Base-by-base conservation (phyloP, 2,888 invertebrate genomes). In the Limulus polyphemus region DNA sequence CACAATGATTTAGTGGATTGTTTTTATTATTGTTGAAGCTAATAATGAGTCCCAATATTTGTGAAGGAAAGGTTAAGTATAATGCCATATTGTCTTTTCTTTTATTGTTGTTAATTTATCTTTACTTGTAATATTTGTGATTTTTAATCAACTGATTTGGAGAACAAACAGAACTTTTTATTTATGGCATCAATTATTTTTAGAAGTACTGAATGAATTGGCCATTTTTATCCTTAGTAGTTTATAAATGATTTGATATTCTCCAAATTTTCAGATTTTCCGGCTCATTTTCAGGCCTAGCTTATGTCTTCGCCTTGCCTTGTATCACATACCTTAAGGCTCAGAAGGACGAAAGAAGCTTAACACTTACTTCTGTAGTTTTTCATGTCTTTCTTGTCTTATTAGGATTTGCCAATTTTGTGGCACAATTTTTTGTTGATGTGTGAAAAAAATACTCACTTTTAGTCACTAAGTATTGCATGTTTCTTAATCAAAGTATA, bases 281-380 rank as follows among this genome's bases (percentile, higher is more conserved):
- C 0, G 93, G 93, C 55, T 89, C 92, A 0, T 78, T 91, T 17
- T 89, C 90, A 72, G 93, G 93, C 0, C 78, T 92, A 59, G 84
- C 90, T 0, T 91, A 91, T 75, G 83, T 93, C 11, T 93, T 93
- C 77, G 83, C 89, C 0, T 78, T 93, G 32, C 93, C 93, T 0
- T 84, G 87, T 64, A 73, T 88, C n/a, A 80, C 92, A 12, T 85
- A 90, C 72, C 78, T 90, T 65, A 81, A 83, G 4, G 84, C 86
- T 2, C 78, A 85, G 48, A 80, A 81, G 62, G 78, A 82, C n/a
- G 79, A 83, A 57, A 81, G 83, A 3, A 74, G 78, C 58, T 77
- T 89, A 11, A 83, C 84, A 0, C 71, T 76, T 50, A 70, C 75
- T 61, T 82, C 82, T 64, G 72, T 80, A 0, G 54, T 82, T 1